Evolutionary conservation across 2,888 invertebrate genomes (phyloP).

Genomic region (Caenorhabditis imperialis): DNA sequence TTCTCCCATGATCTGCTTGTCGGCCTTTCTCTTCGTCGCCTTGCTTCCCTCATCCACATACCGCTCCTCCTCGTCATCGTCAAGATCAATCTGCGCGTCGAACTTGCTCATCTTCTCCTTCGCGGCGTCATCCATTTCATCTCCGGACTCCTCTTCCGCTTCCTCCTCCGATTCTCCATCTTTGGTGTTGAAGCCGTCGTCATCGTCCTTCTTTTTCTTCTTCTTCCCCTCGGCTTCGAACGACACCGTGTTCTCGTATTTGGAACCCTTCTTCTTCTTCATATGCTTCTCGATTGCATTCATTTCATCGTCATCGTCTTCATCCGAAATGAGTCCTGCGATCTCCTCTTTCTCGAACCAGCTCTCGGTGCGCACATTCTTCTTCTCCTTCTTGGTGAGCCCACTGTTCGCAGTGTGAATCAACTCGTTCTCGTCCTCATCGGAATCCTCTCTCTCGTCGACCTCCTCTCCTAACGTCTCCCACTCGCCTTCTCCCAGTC

Average conservation of each 20-base stretch:
- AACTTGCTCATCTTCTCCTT: conserved; percentile 53
- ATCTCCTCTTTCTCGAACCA: conserved; percentile 91
- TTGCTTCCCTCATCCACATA: conserved; percentile 51
- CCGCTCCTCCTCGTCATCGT: conserved; percentile 58
- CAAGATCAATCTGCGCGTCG: conserved; percentile 61
- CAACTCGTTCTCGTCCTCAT: conserved; percentile 67
- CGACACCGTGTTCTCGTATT: conserved; percentile 57
- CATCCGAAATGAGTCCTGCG: conserved; percentile 86
- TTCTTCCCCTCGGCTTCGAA: conserved; percentile 62
- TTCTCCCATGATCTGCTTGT: conserved; percentile 62
- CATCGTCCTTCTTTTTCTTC: conserved; percentile 78
- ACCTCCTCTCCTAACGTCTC: conserved; percentile 60
- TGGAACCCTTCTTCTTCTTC: conserved; percentile 57
- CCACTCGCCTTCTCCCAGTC: conserved; percentile 68
- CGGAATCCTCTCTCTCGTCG: conserved; percentile 46
- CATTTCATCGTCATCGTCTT: conserved; percentile 88
- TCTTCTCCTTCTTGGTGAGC: conserved; percentile 79
- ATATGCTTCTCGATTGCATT: conserved; percentile 72
- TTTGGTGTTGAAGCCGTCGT: conserved; percentile 60
- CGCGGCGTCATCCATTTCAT: conserved; percentile 53
- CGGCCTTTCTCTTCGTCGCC: conserved; percentile 58
- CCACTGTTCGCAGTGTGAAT: conserved; percentile 79
- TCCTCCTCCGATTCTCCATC: conserved; percentile 31
- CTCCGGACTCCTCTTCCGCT: conserved; percentile 50
- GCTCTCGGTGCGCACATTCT: conserved; percentile 85